Evolutionary conservation across 2,888 invertebrate species (phyloP).

Genomic region (Ichneumon xanthorius): DNA sequence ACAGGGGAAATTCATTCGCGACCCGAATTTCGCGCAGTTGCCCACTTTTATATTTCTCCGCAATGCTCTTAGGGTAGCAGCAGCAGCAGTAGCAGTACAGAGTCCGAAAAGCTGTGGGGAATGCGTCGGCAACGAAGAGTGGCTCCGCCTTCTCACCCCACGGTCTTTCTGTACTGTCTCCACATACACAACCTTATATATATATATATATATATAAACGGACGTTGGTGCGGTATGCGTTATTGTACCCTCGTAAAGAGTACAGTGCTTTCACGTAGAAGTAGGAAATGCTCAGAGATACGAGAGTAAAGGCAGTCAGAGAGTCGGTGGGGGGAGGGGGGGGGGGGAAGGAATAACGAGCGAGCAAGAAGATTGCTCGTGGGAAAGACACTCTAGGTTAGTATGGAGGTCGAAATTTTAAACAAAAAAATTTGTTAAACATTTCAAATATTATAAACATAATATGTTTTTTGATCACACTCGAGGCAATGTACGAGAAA

Average conservation of each 20-base stretch:
- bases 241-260: slow-evolving; percentile 60
- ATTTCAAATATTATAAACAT: neutral
- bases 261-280: slow-evolving; percentile 57
- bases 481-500: too few species aligned
- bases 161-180: neutral
- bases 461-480: too few species aligned
- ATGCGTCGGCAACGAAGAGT: slow-evolving; percentile 56
- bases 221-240: slow-evolving; percentile 54
- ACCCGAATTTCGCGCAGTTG: slow-evolving; percentile 57
- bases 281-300: slow-evolving; percentile 45
- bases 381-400: slow-evolving; percentile 12
- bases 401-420: neutral
- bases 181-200: neutral
- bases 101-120: slow-evolving; percentile 48
- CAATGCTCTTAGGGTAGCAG: slow-evolving; percentile 34
- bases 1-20: slow-evolving; percentile 64
- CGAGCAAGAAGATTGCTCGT: slow-evolving; percentile 12
- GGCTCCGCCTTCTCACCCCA: slow-evolving; percentile 25
- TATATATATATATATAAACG: slow-evolving; percentile 18
- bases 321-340: neutral
- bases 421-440: neutral
- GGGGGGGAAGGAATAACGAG: slow-evolving; percentile 38
- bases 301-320: neutral
- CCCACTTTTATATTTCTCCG: slow-evolving; percentile 39
- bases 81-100: neutral